Percentiles rank a stretch among this genome's conserved stretches.
These are phyloP conservation scores for Atherinosoma microstoma DNA, from an alignment of 2,797 vertebrate species.

Conservation along the genomic window DNA sequence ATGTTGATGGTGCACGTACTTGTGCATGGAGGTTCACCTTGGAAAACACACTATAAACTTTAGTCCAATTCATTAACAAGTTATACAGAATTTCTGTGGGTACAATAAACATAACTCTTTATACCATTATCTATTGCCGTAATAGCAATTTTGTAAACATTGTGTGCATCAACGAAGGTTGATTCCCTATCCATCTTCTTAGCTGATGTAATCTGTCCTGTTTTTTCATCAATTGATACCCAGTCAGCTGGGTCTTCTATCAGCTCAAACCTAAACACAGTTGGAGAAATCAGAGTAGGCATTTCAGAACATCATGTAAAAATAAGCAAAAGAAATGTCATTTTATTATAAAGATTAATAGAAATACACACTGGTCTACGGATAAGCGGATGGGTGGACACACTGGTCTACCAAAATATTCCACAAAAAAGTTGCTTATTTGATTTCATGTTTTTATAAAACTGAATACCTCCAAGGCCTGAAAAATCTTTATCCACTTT, in stretches of 20 bases:
- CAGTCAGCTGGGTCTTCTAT: constrained; percentile 79
- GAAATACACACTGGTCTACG: no score
- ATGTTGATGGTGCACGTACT: constrained; percentile 80
- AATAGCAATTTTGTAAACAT: constrained; percentile 77
- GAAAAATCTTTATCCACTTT: not conserved
- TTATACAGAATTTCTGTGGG: not conserved
- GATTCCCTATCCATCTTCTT: constrained; percentile 86
- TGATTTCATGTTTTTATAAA: no score
- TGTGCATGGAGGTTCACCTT: constrained; percentile 83
- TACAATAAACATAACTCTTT: not conserved
- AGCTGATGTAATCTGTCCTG: constrained; percentile 78
- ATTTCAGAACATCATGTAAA: not conserved
- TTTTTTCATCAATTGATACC: constrained; percentile 81
- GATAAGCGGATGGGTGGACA: no score
- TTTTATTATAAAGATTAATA: no score
- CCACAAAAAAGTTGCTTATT: no score
- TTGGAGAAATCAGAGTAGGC: not conserved
- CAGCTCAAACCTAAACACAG: constrained; percentile 75
- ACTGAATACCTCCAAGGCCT: no score
- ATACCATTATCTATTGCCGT: constrained; percentile 84
- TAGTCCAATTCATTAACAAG: not conserved
- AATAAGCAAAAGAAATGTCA: not conserved
- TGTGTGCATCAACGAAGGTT: constrained; percentile 64
- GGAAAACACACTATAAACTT: not conserved
- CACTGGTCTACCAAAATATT: no score